Conservation (phyloP, 2,888 invertebrate species). For the Crioceris asparagi region DNA sequence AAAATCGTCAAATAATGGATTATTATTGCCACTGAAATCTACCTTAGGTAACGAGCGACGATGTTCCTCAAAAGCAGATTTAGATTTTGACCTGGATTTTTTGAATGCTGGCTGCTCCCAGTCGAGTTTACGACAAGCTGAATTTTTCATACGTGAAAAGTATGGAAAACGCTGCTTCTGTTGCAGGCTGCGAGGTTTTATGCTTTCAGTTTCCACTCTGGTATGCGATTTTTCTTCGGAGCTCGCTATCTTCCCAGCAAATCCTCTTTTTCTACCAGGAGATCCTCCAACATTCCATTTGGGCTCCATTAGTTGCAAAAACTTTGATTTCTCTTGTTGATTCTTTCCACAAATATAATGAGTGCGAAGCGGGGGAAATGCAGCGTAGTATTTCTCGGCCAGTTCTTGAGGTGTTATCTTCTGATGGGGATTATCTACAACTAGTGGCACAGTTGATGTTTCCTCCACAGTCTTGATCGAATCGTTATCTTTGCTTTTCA, state of each 20-base stretch:
- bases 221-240: constrained; percentile 23
- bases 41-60: too few relatives aligned
- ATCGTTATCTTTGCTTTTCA: constrained; percentile 59
- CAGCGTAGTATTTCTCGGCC: constrained; percentile 65
- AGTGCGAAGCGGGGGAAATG: constrained; percentile 50
- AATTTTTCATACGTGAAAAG: constrained; percentile 13
- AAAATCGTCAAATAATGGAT: too few relatives aligned
- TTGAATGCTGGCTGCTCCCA: too few relatives aligned
- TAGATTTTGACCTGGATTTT: constrained; percentile 4
- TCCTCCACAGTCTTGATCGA: constrained; percentile 12
- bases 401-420: constrained; percentile 48
- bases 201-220: constrained; percentile 22
- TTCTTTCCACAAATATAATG: too few relatives aligned
- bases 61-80: too few relatives aligned
- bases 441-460: constrained; percentile 1
- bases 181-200: constrained; percentile 16
- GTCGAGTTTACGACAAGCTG: constrained; percentile 26
- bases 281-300: constrained; percentile 27
- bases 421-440: constrained; percentile 13
- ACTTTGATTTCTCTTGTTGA: too few relatives aligned
- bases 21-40: too few relatives aligned
- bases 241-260: constrained; percentile 13
- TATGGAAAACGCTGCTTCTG: constrained; percentile 15
- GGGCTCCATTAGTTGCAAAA: constrained; percentile 25
- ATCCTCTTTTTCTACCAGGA: constrained; percentile 18